These are phyloP conservation scores for Diorhabda sublineata DNA, from an alignment of 1,140 invertebrate genomes.

Conservation along the genomic window DNA sequence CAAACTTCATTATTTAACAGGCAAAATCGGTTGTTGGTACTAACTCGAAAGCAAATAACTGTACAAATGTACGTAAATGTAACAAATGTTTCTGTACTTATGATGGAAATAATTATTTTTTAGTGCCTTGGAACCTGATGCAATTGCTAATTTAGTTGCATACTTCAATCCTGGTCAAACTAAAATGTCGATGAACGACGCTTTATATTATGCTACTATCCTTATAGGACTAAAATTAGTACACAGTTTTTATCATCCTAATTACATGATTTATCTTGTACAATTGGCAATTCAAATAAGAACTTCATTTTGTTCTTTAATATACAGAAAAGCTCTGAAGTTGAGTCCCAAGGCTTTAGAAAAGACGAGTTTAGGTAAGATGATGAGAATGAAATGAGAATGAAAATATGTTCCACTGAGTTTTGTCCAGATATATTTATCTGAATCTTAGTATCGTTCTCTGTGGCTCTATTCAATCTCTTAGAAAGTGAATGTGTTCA, in stretches of 20 bases:
- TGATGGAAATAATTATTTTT: background rate
- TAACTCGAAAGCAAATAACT: no score
- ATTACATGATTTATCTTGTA: slow-evolving; percentile 68
- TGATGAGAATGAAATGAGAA: no score
- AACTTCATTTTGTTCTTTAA: slow-evolving; percentile 70
- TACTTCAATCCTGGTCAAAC: slow-evolving; percentile 27
- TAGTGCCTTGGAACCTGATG: slow-evolving; percentile 18
- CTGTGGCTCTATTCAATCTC: no score
- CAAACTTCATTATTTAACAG: no score
- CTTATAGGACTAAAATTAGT: slow-evolving; percentile 24
- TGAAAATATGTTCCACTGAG: no score
- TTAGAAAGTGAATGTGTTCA: no score
- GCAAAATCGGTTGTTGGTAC: no score
- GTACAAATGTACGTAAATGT: no score
- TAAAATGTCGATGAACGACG: slow-evolving; percentile 29
- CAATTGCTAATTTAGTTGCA: slow-evolving; percentile 21
- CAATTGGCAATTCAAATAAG: slow-evolving; percentile 77
- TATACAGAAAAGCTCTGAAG: slow-evolving; percentile 74
- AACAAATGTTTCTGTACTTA: no score
- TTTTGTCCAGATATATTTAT: no score
- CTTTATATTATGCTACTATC: slow-evolving; percentile 27
- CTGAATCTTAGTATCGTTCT: no score
- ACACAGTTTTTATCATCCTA: slow-evolving; percentile 53
- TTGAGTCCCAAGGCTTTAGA: slow-evolving; percentile 66
- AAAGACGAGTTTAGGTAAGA: slow-evolving; percentile 77